These are phyloP conservation scores for Drosophila bipectinata DNA, from an alignment of 1,140 invertebrate genomes.

Conservation along the genomic window DNA sequence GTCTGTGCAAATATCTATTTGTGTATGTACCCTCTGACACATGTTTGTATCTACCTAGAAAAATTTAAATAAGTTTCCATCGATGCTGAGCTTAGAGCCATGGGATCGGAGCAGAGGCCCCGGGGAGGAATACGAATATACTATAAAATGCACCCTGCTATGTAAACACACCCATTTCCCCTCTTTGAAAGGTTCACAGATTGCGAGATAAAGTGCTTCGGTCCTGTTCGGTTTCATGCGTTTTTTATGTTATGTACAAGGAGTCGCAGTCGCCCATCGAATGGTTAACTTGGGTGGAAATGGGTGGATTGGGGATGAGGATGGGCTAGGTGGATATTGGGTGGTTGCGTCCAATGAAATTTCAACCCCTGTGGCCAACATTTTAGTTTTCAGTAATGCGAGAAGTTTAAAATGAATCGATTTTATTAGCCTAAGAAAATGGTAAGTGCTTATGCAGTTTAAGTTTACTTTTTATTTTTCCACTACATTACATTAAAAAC, in stretches of 20 bases:
- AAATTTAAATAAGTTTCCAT: conserved; percentile 49
- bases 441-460: neutral
- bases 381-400: conserved; percentile 33
- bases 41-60: conserved; percentile 27
- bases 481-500: too few relatives aligned
- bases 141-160: conserved; percentile 75
- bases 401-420: conserved; percentile 39
- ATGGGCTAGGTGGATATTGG: conserved; percentile 29
- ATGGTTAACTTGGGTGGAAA: conserved; percentile 21
- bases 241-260: conserved; percentile 77
- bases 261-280: conserved; percentile 57
- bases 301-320: conserved; percentile 20
- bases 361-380: conserved; percentile 48
- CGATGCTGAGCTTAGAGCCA: conserved; percentile 36
- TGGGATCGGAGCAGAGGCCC: conserved; percentile 1
- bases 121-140: conserved; percentile 28
- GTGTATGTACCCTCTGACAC: conserved; percentile 9
- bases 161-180: conserved; percentile 68
- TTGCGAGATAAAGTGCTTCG: conserved; percentile 67
- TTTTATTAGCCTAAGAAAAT: neutral
- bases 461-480: neutral
- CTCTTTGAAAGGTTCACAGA: conserved; percentile 55
- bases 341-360: conserved; percentile 42
- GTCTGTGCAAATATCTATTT: conserved; percentile 1
- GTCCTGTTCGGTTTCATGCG: conserved; percentile 62